Conservation (phyloP, 2,888 invertebrate genomes). For the Hemicrepidius hirtus region DNA sequence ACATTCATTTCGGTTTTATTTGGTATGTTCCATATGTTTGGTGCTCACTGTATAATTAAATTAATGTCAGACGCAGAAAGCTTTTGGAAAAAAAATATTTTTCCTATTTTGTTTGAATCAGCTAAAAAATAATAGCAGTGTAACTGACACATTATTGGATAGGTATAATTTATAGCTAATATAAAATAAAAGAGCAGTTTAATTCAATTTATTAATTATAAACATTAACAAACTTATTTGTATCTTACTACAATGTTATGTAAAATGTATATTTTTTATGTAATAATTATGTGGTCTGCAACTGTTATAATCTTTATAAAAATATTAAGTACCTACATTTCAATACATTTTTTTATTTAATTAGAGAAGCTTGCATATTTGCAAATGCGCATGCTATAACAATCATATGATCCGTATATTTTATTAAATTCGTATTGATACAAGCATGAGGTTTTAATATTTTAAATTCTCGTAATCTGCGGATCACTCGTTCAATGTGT, state of each 20-base stretch:
- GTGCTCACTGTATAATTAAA: too few species aligned
- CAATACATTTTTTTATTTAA: too few species aligned
- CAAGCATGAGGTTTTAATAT: constrained; percentile 47
- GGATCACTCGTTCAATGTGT: constrained; percentile 36
- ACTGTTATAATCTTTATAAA: too few species aligned
- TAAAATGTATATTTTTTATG: neutral
- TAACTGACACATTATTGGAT: too few species aligned
- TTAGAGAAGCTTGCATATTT: constrained; percentile 9
- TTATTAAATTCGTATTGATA: constrained; percentile 14
- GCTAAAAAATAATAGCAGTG: neutral
- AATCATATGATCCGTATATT: constrained; percentile 21
- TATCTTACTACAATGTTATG: too few species aligned
- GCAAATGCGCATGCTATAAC: constrained; percentile 21
- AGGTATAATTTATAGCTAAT: too few species aligned
- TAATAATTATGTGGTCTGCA: too few species aligned
- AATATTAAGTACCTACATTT: too few species aligned
- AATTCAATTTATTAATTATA: neutral
- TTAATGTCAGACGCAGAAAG: neutral
- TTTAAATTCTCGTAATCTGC: constrained; percentile 47
- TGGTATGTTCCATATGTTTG: too few species aligned
- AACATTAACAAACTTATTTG: too few species aligned
- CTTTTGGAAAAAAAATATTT: neutral
- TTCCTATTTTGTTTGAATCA: neutral
- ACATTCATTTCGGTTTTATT: too few species aligned
- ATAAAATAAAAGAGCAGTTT: too few species aligned